Conservation (phyloP, 2,797 vertebrate species). For the Pantherophis vulpinus region DNA sequence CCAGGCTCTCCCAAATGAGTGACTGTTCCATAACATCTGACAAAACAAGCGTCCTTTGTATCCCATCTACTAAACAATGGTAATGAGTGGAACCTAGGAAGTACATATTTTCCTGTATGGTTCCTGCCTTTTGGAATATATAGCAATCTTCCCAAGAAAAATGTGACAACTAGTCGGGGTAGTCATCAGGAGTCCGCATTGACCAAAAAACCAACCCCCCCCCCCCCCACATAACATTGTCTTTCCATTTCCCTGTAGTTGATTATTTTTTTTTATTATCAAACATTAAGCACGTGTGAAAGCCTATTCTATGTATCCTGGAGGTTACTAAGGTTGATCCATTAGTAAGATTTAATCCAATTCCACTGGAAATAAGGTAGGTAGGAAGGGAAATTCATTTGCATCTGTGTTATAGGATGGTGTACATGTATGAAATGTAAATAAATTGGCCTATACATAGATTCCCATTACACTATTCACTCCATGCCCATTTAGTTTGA, state of each 20-base stretch:
- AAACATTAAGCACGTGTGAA: background rate
- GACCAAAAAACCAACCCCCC: background rate
- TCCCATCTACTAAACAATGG: too few species aligned
- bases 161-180: background rate
- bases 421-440: background rate
- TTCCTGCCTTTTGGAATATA: too few species aligned
- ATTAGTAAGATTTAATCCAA: background rate
- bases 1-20: too few species aligned
- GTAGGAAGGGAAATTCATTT: background rate
- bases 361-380: background rate
- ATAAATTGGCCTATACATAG: background rate
- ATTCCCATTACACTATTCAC: background rate
- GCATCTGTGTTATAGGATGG: background rate
- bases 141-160: background rate
- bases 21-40: too few species aligned
- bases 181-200: background rate
- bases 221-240: too few species aligned
- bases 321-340: background rate
- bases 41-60: too few species aligned
- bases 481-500: background rate
- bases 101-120: too few species aligned
- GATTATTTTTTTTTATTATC: background rate
- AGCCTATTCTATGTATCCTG: background rate
- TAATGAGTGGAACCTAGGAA: too few species aligned
- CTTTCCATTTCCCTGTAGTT: background rate